Evolutionary conservation across 2,888 invertebrate species (phyloP), one percentile per base, ranked within the genome.

Genomic region (Nemotelus pantherinus): DNA sequence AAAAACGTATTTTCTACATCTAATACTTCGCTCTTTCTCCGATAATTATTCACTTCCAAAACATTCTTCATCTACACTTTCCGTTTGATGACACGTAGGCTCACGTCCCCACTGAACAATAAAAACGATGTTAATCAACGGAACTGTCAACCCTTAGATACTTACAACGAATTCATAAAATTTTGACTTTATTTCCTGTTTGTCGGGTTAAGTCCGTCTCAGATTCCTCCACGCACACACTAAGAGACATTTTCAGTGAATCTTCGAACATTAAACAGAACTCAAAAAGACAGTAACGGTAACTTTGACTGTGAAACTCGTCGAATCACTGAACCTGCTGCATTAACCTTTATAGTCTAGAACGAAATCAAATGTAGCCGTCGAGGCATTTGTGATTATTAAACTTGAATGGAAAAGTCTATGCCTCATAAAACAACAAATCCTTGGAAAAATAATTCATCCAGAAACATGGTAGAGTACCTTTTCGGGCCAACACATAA

Each of bases 361-460:
- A 57, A 25, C 57, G 57, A 57, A 57, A 57, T 57, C 25, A 57
- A 57, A 57, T 57, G 57, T 25, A 25, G 57, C 57, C 10, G 10
- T 25, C 3, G 10, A 57, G 10, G 57, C 9, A 1, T 5, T 57
- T 4, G 57, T 4, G 25, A 25, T 57, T 41, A 63, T 64, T 44
- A 43, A 44, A 44, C 64, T 64, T 9, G 64, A 64, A 45, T 44
- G 43, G 64, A 44, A 64, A 64, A 57, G 43, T 64, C 64, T 64
- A 64, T 64, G 64, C 64, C 44, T 64, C 64, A 64, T 64, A 64
- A 64, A 64, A 43, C 64, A 64, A 44, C 44, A 64, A 64, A 64
- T 64, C 64, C 64, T 64, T 44, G 45, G 57, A 10, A 44, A 43
- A 63, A 7, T 39, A 44, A 64, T 64, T 64, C 64, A 64, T 44